Evolutionary conservation across 2,888 invertebrate species (phyloP).

Genomic region (Melanchra persicariae): DNA sequence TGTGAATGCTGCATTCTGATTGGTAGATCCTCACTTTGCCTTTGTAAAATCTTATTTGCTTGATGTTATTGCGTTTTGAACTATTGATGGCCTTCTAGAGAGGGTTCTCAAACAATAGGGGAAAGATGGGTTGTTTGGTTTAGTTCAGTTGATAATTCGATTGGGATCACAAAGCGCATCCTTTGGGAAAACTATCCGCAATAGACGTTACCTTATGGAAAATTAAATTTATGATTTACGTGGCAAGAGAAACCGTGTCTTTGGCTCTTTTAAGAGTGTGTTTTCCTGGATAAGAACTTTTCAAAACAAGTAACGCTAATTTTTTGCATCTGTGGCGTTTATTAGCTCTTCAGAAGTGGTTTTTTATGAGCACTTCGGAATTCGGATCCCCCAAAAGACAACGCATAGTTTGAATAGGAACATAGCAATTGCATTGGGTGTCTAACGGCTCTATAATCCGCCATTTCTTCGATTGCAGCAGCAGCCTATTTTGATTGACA

Average conservation of each 20-base stretch:
- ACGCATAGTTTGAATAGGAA: not conserved
- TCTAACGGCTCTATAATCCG: no score
- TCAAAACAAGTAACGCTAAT: not conserved
- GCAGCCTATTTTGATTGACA: no score
- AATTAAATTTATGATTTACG: no score
- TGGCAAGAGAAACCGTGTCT: not conserved
- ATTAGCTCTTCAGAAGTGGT: no score
- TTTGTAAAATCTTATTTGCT: constrained; percentile 66
- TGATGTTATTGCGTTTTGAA: constrained; percentile 62
- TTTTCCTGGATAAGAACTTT: not conserved
- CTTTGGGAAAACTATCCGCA: not conserved
- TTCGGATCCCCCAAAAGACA: not conserved
- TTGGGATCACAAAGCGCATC: no score
- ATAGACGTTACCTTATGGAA: not conserved
- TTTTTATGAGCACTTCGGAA: no score
- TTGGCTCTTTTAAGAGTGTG: not conserved
- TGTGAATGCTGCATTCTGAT: constrained; percentile 46
- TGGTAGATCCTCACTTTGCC: constrained; percentile 58
- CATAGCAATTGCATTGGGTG: no score
- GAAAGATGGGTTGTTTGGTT: not conserved
- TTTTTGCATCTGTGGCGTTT: no score
- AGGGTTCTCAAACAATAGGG: constrained; percentile 12
- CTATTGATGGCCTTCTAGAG: constrained; percentile 37
- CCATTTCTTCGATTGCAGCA: no score
- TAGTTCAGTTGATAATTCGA: not conserved